These are phyloP conservation scores for Acanthosoma haemorrhoidale DNA, from an alignment of 2,888 invertebrate genomes.

Conservation along the genomic window DNA sequence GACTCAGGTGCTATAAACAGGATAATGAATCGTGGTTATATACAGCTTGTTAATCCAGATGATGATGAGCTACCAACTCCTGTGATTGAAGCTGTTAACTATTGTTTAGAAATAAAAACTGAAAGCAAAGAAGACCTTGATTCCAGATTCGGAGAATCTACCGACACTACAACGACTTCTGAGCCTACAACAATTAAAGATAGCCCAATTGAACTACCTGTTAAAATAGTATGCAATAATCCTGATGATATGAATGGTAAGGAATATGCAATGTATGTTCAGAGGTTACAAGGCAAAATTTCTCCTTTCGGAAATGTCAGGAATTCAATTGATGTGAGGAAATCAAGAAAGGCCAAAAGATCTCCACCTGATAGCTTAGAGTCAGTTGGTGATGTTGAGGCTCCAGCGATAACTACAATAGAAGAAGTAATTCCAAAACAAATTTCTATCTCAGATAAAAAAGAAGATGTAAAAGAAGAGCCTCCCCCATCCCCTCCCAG, in stretches of 20 bases:
- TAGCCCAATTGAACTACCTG: slow-evolving; percentile 30
- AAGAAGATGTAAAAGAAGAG: slow-evolving; percentile 29
- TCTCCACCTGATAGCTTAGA: slow-evolving; percentile 44
- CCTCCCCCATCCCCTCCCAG: slow-evolving; percentile 43
- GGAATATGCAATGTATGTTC: slow-evolving; percentile 57
- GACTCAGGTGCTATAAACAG: slow-evolving; percentile 52
- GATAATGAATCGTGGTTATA: slow-evolving; percentile 57
- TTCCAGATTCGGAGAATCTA: slow-evolving; percentile 27
- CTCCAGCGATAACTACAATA: slow-evolving; percentile 34
- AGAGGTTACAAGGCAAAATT: slow-evolving; percentile 60
- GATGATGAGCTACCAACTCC: slow-evolving; percentile 48
- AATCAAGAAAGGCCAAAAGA: slow-evolving; percentile 52
- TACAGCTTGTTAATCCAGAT: slow-evolving; percentile 57
- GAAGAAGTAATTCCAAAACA: slow-evolving; percentile 19
- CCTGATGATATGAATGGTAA: slow-evolving; percentile 49
- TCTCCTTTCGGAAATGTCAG: slow-evolving; percentile 64
- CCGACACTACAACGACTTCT: slow-evolving; percentile 38
- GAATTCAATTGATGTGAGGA: slow-evolving; percentile 62
- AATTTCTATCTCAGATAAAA: background rate
- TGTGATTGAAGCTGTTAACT: slow-evolving; percentile 47
- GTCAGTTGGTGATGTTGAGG: slow-evolving; percentile 45
- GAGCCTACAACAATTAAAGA: slow-evolving; percentile 38
- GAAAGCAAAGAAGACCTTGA: slow-evolving; percentile 36
- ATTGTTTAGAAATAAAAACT: background rate
- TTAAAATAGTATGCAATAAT: slow-evolving; percentile 44